Evolutionary conservation across 92 coral and sea anemone genomes (phyloP).

Genomic region (Parazoanthus swiftii): DNA sequence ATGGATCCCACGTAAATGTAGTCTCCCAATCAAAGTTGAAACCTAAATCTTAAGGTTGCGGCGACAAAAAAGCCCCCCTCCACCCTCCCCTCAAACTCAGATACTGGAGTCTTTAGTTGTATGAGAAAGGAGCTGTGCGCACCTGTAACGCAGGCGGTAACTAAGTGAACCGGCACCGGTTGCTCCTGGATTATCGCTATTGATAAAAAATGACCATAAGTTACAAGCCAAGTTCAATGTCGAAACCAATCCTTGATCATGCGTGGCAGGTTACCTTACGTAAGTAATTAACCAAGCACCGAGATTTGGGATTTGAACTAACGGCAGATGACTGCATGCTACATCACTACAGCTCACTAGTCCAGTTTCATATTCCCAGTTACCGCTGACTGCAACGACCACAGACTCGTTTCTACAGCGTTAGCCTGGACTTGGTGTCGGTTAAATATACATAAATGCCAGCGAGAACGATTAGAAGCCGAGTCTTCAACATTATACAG

Average conservation of each 20-base stretch:
- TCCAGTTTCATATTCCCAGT: too few relatives aligned
- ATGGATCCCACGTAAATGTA: background rate
- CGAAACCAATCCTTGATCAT: background rate
- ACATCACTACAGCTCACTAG: background rate
- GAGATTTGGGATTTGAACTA: background rate
- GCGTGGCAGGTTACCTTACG: too few relatives aligned
- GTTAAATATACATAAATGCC: too few relatives aligned
- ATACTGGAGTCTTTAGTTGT: background rate
- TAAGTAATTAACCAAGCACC: background rate
- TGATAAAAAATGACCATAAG: background rate
- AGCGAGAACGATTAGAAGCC: too few relatives aligned
- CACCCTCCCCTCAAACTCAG: background rate
- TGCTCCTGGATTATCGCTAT: conserved; percentile 56
- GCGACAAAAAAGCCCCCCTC: background rate
- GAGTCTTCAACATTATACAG: too few relatives aligned
- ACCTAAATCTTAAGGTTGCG: background rate
- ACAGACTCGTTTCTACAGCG: too few relatives aligned
- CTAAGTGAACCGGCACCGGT: conserved; percentile 48
- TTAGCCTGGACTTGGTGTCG: too few relatives aligned
- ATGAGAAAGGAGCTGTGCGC: background rate
- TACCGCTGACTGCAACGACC: too few relatives aligned
- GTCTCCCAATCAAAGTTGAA: background rate
- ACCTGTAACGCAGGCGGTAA: conserved; percentile 70
- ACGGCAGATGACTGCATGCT: background rate
- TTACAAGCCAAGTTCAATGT: background rate